Conservation (phyloP, 1,140 invertebrate genomes). For the Mesaphorura yosii region DNA sequence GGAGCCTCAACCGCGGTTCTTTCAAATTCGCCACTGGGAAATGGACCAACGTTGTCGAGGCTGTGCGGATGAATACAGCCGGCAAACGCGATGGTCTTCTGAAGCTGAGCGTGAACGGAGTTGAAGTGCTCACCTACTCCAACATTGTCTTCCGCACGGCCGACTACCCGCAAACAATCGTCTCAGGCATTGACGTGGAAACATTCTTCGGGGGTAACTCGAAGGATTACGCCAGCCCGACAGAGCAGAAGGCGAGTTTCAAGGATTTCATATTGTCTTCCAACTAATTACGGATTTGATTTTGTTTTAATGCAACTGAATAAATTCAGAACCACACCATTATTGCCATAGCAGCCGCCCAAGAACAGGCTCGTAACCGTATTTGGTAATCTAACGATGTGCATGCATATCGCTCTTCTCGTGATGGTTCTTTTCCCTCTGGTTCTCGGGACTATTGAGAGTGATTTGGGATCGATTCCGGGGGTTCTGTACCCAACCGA, state of each 20-base stretch:
- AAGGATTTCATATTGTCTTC: slow-evolving; percentile 12
- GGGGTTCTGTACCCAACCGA: too few species aligned
- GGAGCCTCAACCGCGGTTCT: slow-evolving; percentile 7
- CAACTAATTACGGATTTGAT: too few species aligned
- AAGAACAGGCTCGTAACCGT: too few species aligned
- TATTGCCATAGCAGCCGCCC: too few species aligned
- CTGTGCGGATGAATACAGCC: slow-evolving; percentile 6
- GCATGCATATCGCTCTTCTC: too few species aligned
- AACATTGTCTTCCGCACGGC: slow-evolving; percentile 16
- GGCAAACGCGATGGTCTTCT: slow-evolving; percentile 11
- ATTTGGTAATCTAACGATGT: too few species aligned
- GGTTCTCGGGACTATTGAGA: too few species aligned
- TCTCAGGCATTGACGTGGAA: slow-evolving; percentile 8
- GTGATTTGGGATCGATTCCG: too few species aligned
- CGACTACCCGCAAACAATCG: slow-evolving; percentile 6
- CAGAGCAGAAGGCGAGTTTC: slow-evolving; percentile 12
- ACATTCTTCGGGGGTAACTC: slow-evolving; percentile 11
- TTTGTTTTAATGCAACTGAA: too few species aligned
- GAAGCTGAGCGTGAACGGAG: slow-evolving; percentile 10
- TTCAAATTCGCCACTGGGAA: background rate
- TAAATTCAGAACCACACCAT: too few species aligned
- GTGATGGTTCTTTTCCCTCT: too few species aligned
- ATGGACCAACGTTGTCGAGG: slow-evolving; percentile 11
- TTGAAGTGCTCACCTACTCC: slow-evolving; percentile 12
- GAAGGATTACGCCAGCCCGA: slow-evolving; percentile 12